Evolutionary conservation across 1,140 invertebrate genomes (phyloP).

Genomic region (Drosophila biarmipes): DNA sequence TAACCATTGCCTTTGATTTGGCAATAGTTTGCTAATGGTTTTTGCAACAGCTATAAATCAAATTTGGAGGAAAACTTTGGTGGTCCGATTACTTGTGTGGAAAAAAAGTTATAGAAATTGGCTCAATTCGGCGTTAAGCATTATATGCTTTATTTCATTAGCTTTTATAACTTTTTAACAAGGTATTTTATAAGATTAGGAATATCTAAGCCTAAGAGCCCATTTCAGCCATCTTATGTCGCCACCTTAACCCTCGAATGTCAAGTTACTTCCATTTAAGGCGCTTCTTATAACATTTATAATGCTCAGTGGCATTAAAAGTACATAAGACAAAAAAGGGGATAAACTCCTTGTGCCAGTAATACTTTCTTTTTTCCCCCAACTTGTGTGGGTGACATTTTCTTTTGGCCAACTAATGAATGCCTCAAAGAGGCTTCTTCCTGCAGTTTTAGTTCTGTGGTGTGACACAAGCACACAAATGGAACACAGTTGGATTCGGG

Average conservation of each 20-base stretch:
- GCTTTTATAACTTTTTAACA: neutral
- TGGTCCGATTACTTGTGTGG: neutral
- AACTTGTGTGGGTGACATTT: slow-evolving; percentile 47
- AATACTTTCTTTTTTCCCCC: slow-evolving; percentile 41
- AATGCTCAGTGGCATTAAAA: slow-evolving; percentile 46
- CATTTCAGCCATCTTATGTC: neutral
- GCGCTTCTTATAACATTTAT: slow-evolving; percentile 47
- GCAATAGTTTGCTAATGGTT: slow-evolving; percentile 50
- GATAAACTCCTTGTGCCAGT: slow-evolving; percentile 6
- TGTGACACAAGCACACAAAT: slow-evolving; percentile 33
- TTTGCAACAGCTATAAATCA: slow-evolving; percentile 56
- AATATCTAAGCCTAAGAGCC: neutral
- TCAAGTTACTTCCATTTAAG: slow-evolving; percentile 39
- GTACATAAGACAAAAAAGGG: neutral
- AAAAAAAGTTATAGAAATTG: slow-evolving; percentile 8
- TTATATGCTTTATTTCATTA: slow-evolving; percentile 14
- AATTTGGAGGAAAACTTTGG: slow-evolving; percentile 37
- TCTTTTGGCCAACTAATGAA: slow-evolving; percentile 60
- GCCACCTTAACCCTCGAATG: neutral
- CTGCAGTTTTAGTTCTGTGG: slow-evolving; percentile 55
- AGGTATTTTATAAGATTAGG: neutral
- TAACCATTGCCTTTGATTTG: slow-evolving; percentile 32
- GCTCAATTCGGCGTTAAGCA: slow-evolving; percentile 6
- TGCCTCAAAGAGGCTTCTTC: slow-evolving; percentile 51
- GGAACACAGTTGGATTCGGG: slow-evolving; percentile 28